Evolutionary conservation across 2,888 invertebrate genomes (phyloP).

Genomic region (Eumacrocentrus americanus): DNA sequence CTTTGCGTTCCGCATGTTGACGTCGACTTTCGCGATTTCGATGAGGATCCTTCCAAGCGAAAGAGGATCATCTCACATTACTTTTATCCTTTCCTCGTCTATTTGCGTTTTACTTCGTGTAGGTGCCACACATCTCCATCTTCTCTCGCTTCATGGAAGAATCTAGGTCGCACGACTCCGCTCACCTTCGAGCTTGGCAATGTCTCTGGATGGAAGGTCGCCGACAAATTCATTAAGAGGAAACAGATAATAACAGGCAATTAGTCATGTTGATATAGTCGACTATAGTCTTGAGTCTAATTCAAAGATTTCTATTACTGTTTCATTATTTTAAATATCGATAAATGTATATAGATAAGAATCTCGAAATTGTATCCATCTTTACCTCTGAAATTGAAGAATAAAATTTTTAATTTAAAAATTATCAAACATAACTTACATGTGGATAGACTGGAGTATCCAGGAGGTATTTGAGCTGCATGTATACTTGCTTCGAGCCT

Average conservation of each 20-base stretch:
- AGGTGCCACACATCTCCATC: constrained; percentile 1
- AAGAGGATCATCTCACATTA: constrained; percentile 17
- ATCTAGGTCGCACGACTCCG: constrained; percentile 58
- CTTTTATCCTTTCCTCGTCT: constrained; percentile 14
- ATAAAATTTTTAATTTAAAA: background rate
- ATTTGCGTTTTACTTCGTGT: background rate
- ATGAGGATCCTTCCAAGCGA: constrained; percentile 32
- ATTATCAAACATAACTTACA: constrained; percentile 54
- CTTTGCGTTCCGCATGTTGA: constrained; percentile 26
- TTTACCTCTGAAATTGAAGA: too few species aligned
- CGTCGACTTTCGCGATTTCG: constrained; percentile 33
- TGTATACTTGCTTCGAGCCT: constrained; percentile 48
- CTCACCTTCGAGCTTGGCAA: constrained; percentile 53
- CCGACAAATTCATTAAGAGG: constrained; percentile 31
- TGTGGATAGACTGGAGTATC: constrained; percentile 43
- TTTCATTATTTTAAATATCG: too few species aligned
- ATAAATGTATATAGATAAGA: too few species aligned
- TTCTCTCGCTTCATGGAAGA: constrained; percentile 41
- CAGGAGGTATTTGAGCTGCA: constrained; percentile 56
- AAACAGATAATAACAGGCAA: constrained; percentile 15
- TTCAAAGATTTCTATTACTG: too few species aligned
- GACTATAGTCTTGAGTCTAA: background rate
- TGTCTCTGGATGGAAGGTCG: constrained; percentile 56
- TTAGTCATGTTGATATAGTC: constrained; percentile 7
- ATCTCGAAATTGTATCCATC: too few species aligned